phyloP scores from a whole-genome alignment of 2,888 invertebrate genomes.

The Notodonta ziczac region DNA sequence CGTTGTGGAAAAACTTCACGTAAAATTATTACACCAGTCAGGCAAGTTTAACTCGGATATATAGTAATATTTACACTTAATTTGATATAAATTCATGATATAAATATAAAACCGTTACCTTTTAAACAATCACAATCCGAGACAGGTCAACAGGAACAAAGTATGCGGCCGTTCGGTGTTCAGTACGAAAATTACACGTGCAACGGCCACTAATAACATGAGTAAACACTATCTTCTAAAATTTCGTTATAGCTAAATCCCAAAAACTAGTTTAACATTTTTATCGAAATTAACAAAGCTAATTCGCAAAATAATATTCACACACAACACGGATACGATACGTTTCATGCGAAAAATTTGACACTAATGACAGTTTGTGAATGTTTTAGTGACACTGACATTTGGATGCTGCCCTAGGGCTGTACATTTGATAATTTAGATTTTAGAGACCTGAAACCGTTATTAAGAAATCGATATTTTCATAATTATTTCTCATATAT shows the following conservation, averaged over 20 bases:
- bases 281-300: constrained; percentile 61
- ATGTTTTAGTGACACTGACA: background rate
- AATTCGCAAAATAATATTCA: constrained; percentile 70
- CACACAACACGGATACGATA: constrained; percentile 72
- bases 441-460: too few relatives aligned
- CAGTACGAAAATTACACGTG: constrained; percentile 58
- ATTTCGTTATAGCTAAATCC: constrained; percentile 48
- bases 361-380: background rate
- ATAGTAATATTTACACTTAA: background rate
- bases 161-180: constrained; percentile 64
- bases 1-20: too few relatives aligned
- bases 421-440: too few relatives aligned
- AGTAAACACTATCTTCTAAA: constrained; percentile 64
- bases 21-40: too few relatives aligned
- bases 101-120: constrained; percentile 73
- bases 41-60: too few relatives aligned
- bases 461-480: too few relatives aligned
- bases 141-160: constrained; percentile 76
- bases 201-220: constrained; percentile 56
- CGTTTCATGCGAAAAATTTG: constrained; percentile 49
- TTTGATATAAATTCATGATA: constrained; percentile 24
- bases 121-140: constrained; percentile 71
- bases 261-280: constrained; percentile 55
- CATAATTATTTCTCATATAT: too few relatives aligned
- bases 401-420: background rate